phyloP scores from a whole-genome alignment of 1,140 invertebrate species.

The Monochamus saltuarius region DNA sequence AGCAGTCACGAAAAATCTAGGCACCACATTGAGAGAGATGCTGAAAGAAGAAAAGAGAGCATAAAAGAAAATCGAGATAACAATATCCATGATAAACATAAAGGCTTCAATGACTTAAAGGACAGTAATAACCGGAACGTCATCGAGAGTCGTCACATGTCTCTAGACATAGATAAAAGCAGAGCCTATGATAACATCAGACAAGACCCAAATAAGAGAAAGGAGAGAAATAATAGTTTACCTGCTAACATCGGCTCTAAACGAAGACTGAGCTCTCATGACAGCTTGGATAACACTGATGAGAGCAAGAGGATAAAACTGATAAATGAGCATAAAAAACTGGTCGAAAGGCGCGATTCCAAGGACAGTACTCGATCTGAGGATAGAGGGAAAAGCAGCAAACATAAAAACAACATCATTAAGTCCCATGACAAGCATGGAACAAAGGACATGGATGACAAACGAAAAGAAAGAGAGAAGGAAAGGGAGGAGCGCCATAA shows the following conservation, averaged over 20 bases:
- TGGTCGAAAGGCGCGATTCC: constrained; percentile 66
- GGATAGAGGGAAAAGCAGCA: constrained; percentile 37
- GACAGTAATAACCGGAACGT: constrained; percentile 37
- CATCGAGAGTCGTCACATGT: constrained; percentile 45
- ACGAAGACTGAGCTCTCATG: constrained; percentile 75
- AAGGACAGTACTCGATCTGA: constrained; percentile 62
- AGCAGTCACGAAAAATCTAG: constrained; percentile 38
- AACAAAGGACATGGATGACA: constrained; percentile 38
- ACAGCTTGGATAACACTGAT: constrained; percentile 61
- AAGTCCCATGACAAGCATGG: constrained; percentile 37
- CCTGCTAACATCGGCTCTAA: constrained; percentile 66
- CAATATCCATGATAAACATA: constrained; percentile 46
- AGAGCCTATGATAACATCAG: constrained; percentile 18
- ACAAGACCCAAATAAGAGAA: constrained; percentile 52
- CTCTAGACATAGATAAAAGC: constrained; percentile 43
- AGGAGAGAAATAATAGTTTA: constrained; percentile 63
- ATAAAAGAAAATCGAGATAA: constrained; percentile 52
- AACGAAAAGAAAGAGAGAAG: constrained; percentile 38
- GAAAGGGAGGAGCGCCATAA: constrained; percentile 49
- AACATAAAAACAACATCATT: constrained; percentile 46
- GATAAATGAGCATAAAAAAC: constrained; percentile 57
- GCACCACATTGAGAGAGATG: constrained; percentile 38
- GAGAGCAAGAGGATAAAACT: constrained; percentile 72
- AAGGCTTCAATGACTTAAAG: constrained; percentile 40
- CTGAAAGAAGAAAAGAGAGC: constrained; percentile 45